Conservation (phyloP, 2,888 invertebrate genomes). For the Exocentrus adspersus region DNA sequence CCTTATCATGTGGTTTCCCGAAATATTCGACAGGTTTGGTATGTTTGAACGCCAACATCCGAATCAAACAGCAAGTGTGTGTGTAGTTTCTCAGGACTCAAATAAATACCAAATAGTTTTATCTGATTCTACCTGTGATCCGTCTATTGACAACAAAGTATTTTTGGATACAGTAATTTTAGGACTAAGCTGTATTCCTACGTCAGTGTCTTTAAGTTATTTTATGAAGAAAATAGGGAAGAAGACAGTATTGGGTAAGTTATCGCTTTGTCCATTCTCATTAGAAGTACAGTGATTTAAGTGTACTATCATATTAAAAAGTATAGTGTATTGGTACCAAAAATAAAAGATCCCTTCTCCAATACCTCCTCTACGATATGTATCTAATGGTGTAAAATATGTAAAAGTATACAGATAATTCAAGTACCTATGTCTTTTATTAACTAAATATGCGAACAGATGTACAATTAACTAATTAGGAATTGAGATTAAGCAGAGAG, state of each 20-base stretch:
- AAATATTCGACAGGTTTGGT: constrained; percentile 72
- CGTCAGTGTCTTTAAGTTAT: constrained; percentile 68
- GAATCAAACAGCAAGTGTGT: constrained; percentile 66
- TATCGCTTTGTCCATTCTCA: not conserved
- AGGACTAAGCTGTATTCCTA: constrained; percentile 69
- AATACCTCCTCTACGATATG: no score
- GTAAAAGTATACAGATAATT: no score
- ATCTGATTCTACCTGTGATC: constrained; percentile 50
- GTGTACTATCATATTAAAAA: no score
- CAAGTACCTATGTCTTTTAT: no score
- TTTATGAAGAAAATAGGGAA: constrained; percentile 70
- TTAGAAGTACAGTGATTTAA: no score
- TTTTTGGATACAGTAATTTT: constrained; percentile 69
- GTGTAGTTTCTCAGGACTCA: constrained; percentile 64
- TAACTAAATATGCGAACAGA: no score
- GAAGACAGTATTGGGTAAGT: constrained; percentile 68
- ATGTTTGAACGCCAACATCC: constrained; percentile 64
- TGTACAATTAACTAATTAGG: no score
- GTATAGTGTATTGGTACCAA: no score
- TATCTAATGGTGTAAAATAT: no score
- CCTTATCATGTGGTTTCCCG: constrained; percentile 77
- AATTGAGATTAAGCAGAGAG: no score
- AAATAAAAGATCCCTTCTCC: no score
- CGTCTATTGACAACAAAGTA: constrained; percentile 64
- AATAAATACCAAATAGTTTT: constrained; percentile 20